These are phyloP conservation scores for Danio rerio DNA, from an alignment of 2,113 vertebrate species.

Conservation along the genomic window DNA sequence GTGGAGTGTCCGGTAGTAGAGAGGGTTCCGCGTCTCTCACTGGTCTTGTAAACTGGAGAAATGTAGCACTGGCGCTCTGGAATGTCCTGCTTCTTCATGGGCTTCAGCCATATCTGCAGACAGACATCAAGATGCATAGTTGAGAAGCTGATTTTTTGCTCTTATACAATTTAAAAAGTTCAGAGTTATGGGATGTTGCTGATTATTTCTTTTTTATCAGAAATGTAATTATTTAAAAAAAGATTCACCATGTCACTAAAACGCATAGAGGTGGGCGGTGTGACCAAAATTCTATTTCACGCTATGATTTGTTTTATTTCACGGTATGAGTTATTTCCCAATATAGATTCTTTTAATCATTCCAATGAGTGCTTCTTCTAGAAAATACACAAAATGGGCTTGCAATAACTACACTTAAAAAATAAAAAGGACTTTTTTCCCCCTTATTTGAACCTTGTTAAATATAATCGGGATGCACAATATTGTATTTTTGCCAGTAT, in stretches of 20 bases:
- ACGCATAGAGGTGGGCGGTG: neutral
- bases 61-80: constrained; percentile 78
- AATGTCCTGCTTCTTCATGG: constrained; percentile 78
- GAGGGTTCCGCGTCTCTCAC: constrained; percentile 84
- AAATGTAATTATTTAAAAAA: no score
- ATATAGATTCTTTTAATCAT: no score
- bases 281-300: no score
- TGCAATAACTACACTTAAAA: no score
- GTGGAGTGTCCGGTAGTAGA: constrained; percentile 91
- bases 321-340: no score
- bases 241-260: neutral
- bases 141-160: neutral
- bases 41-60: constrained; percentile 86
- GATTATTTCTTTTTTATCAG: neutral
- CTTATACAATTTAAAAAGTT: neutral
- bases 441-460: no score
- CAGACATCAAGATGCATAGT: constrained; percentile 13
- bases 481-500: no score
- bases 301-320: no score
- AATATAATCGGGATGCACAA: no score
- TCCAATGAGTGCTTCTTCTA: no score
- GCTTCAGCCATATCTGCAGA: constrained; percentile 88
- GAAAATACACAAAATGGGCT: no score
- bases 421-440: no score
- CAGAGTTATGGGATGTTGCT: neutral